phyloP scores from a whole-genome alignment of 2,797 vertebrate genomes.

The Anabacerthia variegaticeps region DNA sequence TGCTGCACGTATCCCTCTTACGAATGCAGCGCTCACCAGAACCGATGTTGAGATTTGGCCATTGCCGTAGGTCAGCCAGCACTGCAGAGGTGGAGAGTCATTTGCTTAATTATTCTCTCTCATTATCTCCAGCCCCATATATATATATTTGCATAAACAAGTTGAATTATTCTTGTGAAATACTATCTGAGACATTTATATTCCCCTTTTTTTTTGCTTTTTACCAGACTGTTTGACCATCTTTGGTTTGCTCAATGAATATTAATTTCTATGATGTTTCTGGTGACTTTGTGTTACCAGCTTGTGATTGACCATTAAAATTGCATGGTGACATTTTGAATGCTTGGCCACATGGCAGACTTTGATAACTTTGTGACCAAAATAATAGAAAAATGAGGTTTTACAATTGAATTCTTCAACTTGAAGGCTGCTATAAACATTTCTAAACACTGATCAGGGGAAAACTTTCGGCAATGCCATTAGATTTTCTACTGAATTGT shows the following conservation, averaged over 20 bases:
- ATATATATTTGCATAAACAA: background rate
- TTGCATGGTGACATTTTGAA: background rate
- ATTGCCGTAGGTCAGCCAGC: background rate
- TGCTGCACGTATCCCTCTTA: constrained; percentile 4
- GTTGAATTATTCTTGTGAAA: background rate
- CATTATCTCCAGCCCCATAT: background rate
- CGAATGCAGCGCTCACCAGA: accelerated
- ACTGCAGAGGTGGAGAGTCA: background rate
- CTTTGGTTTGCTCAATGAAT: background rate
- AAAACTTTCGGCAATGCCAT: background rate
- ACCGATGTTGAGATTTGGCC: background rate
- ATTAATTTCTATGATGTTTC: background rate
- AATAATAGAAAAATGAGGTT: background rate
- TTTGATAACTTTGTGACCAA: background rate
- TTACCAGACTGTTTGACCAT: background rate
- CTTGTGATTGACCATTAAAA: background rate
- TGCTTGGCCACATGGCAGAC: background rate
- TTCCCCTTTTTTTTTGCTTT: background rate
- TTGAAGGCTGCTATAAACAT: background rate
- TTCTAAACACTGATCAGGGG: background rate
- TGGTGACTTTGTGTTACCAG: background rate
- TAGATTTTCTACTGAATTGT: background rate
- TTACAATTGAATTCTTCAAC: background rate
- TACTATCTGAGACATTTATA: background rate
- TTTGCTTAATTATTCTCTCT: background rate